Conservation (phyloP, 37 sponge, comb jelly and placozoan genomes). For the Haliclona indistincta region DNA sequence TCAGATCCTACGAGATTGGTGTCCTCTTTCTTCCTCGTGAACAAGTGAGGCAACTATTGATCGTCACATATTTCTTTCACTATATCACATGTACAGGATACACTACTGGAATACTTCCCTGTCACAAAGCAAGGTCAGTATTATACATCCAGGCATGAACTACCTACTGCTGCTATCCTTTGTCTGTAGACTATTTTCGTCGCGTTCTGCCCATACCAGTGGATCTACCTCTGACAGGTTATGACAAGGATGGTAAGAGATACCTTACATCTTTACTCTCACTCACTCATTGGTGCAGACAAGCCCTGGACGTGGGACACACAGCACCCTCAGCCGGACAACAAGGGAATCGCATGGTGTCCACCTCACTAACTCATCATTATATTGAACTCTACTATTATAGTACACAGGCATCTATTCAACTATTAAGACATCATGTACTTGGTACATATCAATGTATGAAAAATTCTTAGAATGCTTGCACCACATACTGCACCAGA, state of each 20-base stretch:
- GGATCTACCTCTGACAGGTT: constrained; percentile 58
- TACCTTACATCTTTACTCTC: neutral
- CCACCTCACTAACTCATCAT: constrained; percentile 44
- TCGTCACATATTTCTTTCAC: too few species aligned
- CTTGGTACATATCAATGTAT: too few species aligned
- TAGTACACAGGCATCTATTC: too few species aligned
- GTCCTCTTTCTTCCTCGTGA: constrained; percentile 78
- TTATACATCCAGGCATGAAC: neutral
- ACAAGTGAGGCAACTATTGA: constrained; percentile 23
- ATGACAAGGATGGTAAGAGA: constrained; percentile 35
- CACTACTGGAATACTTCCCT: too few species aligned
- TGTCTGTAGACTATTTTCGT: neutral
- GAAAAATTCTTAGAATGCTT: too few species aligned
- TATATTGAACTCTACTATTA: too few species aligned
- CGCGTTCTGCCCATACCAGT: constrained; percentile 18
- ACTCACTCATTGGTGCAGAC: constrained; percentile 28
- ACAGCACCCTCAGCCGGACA: constrained; percentile 47
- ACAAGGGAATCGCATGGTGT: constrained; percentile 64
- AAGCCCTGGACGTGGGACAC: constrained; percentile 78
- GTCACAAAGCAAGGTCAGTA: too few species aligned
- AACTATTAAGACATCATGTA: too few species aligned
- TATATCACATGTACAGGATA: too few species aligned
- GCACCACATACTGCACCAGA: too few species aligned
- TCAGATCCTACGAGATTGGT: constrained; percentile 88
- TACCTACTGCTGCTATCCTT: neutral